Evolutionary conservation across 2,113 vertebrate species (phyloP), one percentile per base, ranked within the genome.

Genomic region (Proterorhinus semilunaris): DNA sequence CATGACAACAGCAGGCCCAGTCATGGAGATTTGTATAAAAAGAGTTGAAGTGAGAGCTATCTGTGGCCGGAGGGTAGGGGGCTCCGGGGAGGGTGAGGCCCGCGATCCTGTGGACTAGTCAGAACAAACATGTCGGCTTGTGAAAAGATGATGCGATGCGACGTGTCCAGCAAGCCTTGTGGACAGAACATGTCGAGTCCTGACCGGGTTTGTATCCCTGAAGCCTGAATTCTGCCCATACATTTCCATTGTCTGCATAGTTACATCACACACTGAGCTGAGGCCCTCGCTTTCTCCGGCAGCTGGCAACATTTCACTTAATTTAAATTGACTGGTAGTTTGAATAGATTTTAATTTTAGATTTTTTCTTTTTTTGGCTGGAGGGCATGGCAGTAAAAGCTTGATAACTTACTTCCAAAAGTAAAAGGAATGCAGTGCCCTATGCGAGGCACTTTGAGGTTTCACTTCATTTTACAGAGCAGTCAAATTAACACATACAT

Each of bases 51-150:
- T 21, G 16, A 2, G 6, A 63, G 63, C 48, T 76, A 84, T 78
- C 67, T 55, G 61, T 65, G 36, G 70, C 77, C 66, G 45, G 73
- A 63, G 76, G 79, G 27, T 3, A 5, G 15, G 65, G 21, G 65
- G 57, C 27, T 12, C 17, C 36, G 52, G 10, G 45, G 68, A 62
- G 0, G 21, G 71, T 12, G 47, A 78, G 79, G 69, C 59, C 64
- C 62, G 75, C 64, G 72, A 82, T 86, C 83, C 76, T 69, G 72
- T 80, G 72, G 74, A 86, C 78, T 52, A 59, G 75, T 82, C 71
- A 82, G 82, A 79, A 75, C 79, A 81, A 86, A 87, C 80, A 84
- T 79, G 81, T 87, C 87, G 68, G 68, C 77, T 80, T 69, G 54
- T 0, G 68, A 71, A 59, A 54, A 57, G 59, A 82, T 81, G 80